phyloP scores from a whole-genome alignment of 2,888 invertebrate species.

The Tigriopus californicus region DNA sequence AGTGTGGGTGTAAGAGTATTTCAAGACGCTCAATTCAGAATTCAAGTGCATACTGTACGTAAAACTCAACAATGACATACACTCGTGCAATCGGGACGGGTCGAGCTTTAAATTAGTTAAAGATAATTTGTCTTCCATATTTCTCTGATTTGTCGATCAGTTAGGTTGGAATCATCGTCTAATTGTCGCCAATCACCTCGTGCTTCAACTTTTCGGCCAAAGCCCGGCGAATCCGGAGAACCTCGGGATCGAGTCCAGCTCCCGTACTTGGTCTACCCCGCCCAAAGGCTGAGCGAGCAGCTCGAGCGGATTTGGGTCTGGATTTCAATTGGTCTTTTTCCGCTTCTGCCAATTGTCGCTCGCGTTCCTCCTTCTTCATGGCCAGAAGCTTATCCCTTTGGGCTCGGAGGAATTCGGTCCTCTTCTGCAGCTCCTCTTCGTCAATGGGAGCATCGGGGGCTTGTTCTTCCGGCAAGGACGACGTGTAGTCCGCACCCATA shows the following conservation, averaged over 20 bases:
- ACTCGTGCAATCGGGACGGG: too few relatives aligned
- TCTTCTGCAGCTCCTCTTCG: slow-evolving; percentile 45
- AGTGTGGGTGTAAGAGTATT: too few relatives aligned
- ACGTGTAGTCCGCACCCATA: too few relatives aligned
- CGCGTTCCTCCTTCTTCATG: slow-evolving; percentile 68
- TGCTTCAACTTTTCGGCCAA: slow-evolving; percentile 63
- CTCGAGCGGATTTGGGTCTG: slow-evolving; percentile 51
- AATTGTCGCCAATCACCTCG: slow-evolving; percentile 54
- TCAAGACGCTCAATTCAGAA: too few relatives aligned
- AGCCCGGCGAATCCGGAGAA: slow-evolving; percentile 58
- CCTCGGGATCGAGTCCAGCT: slow-evolving; percentile 21
- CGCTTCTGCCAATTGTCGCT: slow-evolving; percentile 46
- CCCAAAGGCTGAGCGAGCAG: slow-evolving; percentile 46
- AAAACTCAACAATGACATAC: too few relatives aligned
- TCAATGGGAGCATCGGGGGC: slow-evolving; percentile 15
- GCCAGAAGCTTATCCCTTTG: slow-evolving; percentile 79
- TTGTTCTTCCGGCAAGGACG: slow-evolving; percentile 13
- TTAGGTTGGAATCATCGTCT: background rate
- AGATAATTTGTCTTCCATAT: too few relatives aligned
- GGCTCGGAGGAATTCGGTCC: slow-evolving; percentile 66
- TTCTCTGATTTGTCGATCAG: too few relatives aligned
- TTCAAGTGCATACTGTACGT: too few relatives aligned
- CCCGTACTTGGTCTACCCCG: slow-evolving; percentile 25
- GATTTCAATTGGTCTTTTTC: slow-evolving; percentile 27
- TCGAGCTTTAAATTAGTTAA: too few relatives aligned